These are phyloP conservation scores for Pomatostomus ruficeps DNA, from an alignment of 2,113 vertebrate genomes.

Conservation along the genomic window DNA sequence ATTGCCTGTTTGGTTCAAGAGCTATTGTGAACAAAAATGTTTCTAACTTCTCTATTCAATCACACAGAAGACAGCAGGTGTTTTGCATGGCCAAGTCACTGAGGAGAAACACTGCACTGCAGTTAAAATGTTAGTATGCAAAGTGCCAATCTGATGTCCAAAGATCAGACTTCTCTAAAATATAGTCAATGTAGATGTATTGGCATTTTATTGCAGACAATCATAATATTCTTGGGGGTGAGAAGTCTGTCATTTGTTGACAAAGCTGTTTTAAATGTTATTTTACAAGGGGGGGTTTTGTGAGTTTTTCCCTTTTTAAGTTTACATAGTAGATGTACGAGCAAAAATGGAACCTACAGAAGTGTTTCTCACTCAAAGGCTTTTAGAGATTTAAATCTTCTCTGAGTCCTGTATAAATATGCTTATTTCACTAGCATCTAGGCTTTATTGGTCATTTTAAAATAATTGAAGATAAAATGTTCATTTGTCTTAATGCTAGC, in stretches of 20 bases:
- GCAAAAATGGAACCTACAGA: not conserved
- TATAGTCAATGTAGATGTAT: not conserved
- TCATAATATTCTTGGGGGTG: not conserved
- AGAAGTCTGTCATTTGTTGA: not conserved
- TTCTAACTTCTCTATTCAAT: not conserved
- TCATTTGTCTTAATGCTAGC: not conserved
- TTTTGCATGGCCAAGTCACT: not conserved
- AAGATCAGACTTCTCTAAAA: not conserved
- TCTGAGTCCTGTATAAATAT: not conserved
- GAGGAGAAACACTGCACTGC: not conserved
- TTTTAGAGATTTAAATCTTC: not conserved
- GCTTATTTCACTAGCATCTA: not conserved
- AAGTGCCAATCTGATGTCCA: not conserved
- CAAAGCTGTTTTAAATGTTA: not conserved
- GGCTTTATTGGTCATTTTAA: not conserved
- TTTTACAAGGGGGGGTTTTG: rapidly evolving
- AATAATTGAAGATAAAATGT: not conserved
- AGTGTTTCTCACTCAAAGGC: not conserved
- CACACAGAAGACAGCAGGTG: not conserved
- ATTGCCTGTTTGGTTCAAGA: not conserved
- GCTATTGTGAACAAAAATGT: not conserved
- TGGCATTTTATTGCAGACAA: not conserved
- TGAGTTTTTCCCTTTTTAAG: rapidly evolving
- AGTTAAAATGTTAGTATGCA: not conserved
- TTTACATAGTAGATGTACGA: not conserved